phyloP scores from a whole-genome alignment of 2,888 invertebrate genomes.

The Panzeria rudis region DNA sequence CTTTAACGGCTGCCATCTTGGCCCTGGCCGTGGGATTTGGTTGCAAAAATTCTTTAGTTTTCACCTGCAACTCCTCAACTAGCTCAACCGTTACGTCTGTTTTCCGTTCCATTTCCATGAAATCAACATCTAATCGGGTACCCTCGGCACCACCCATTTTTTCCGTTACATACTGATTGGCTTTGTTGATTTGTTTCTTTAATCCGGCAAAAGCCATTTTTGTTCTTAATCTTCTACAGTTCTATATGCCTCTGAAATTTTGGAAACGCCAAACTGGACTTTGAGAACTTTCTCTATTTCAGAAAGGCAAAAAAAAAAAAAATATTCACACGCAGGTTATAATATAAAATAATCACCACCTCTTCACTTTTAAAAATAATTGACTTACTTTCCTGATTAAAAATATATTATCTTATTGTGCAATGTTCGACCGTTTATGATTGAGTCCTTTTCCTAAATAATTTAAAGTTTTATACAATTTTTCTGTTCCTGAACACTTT shows the following conservation, averaged over 20 bases:
- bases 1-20: conserved; percentile 97
- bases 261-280: conserved; percentile 44
- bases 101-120: conserved; percentile 99
- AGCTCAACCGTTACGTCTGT: conserved; percentile 98
- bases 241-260: conserved; percentile 48
- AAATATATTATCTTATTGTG: conserved; percentile 57
- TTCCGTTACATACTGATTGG: conserved; percentile 99
- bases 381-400: conserved; percentile 21
- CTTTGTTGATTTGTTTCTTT: conserved; percentile 99
- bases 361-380: conserved; percentile 29
- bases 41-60: conserved; percentile 99
- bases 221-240: conserved; percentile 8
- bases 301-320: conserved; percentile 30
- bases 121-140: conserved; percentile 99
- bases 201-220: conserved; percentile 99
- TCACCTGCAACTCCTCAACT: conserved; percentile 97
- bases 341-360: conserved; percentile 49
- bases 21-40: conserved; percentile 98
- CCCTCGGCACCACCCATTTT: conserved; percentile 99
- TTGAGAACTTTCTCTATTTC: conserved; percentile 55
- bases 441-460: conserved; percentile 17
- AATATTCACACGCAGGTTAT: conserved; percentile 42
- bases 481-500: conserved; percentile 66
- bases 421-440: conserved; percentile 47
- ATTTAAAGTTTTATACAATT: conserved; percentile 64